These are phyloP conservation scores for Cryptoblepharus egeriae DNA, from an alignment of 2,797 vertebrate genomes.

Conservation along the genomic window DNA sequence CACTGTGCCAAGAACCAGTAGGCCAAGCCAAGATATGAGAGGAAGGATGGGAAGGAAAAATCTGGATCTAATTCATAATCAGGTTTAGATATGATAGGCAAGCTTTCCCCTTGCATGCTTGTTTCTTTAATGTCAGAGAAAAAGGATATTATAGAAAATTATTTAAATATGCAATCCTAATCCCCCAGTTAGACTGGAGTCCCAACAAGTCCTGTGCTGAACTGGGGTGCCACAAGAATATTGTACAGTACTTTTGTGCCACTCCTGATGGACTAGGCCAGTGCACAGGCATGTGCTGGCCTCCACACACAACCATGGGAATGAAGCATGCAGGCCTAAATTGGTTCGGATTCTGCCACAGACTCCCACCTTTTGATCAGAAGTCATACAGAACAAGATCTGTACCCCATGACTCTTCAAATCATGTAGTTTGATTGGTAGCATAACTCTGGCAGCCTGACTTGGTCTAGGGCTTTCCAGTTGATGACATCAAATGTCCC, in stretches of 20 bases:
- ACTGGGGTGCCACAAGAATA: too few species aligned
- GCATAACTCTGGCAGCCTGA: too few species aligned
- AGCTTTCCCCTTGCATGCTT: neutral
- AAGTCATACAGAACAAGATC: neutral
- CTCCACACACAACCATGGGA: too few species aligned
- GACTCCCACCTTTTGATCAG: neutral
- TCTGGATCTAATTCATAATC: neutral
- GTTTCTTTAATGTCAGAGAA: neutral
- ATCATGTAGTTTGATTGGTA: neutral
- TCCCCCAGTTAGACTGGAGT: too few species aligned
- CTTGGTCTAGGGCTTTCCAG: too few species aligned
- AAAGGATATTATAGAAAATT: neutral
- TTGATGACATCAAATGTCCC: neutral
- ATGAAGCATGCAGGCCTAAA: too few species aligned
- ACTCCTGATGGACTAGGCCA: too few species aligned
- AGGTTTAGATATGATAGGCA: neutral
- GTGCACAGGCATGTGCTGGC: too few species aligned
- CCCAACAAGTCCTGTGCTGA: too few species aligned
- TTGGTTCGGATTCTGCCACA: too few species aligned
- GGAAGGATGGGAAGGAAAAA: neutral
- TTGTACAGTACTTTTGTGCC: too few species aligned
- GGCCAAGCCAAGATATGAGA: neutral
- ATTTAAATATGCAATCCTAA: neutral
- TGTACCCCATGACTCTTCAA: neutral
- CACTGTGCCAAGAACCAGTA: neutral